phyloP scores from a whole-genome alignment of 2,888 invertebrate genomes.

The Epinotia brunnichana region DNA sequence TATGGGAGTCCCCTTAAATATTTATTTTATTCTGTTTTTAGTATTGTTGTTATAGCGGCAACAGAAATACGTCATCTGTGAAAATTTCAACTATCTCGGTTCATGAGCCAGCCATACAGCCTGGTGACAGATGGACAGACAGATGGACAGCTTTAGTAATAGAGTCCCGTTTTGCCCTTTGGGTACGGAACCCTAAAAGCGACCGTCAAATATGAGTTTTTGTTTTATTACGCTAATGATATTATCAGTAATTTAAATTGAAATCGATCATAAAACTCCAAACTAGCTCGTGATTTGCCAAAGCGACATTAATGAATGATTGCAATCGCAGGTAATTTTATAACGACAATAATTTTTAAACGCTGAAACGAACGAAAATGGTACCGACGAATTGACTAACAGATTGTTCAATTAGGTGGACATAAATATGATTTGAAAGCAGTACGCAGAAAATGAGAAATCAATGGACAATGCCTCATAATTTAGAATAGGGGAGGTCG shows the following conservation, averaged over 20 bases:
- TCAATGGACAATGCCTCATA: slow-evolving; percentile 41
- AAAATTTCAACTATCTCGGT: too few relatives aligned
- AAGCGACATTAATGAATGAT: not conserved
- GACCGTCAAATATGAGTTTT: not conserved
- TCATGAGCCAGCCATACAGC: too few relatives aligned
- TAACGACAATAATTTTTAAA: slow-evolving; percentile 1
- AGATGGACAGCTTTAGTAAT: too few relatives aligned
- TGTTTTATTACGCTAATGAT: not conserved
- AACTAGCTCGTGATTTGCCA: not conserved
- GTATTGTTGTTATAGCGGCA: too few relatives aligned
- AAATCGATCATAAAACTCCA: not conserved
- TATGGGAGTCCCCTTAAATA: too few relatives aligned
- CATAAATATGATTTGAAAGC: slow-evolving; percentile 7
- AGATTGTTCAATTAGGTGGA: slow-evolving; percentile 4
- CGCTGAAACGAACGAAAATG: slow-evolving; percentile 1
- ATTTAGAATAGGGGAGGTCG: slow-evolving; percentile 35
- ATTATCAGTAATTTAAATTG: not conserved
- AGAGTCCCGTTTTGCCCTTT: too few relatives aligned
- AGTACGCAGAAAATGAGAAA: slow-evolving; percentile 1
- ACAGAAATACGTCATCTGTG: too few relatives aligned
- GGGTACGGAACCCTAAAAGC: too few relatives aligned
- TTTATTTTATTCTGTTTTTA: too few relatives aligned
- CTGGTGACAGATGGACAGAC: too few relatives aligned
- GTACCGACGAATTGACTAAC: not conserved
- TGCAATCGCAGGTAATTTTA: slow-evolving; percentile 3